Conservation (phyloP, 2,888 invertebrate genomes). For the Uloborus plumipes region DNA sequence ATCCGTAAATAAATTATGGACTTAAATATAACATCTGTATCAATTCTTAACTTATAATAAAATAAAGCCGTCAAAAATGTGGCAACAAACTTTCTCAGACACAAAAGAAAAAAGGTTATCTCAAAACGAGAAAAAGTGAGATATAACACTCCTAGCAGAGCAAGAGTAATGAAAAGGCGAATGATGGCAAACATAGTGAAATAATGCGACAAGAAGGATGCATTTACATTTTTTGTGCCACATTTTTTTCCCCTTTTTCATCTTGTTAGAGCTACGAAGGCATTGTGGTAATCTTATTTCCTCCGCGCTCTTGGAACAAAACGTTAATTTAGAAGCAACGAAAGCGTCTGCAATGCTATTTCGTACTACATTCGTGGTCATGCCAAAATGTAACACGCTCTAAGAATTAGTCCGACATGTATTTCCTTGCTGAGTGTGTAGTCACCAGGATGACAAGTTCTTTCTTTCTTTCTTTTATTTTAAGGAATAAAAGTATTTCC, state of each 20-base stretch:
- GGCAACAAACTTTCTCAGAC: background rate
- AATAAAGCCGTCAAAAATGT: too few relatives aligned
- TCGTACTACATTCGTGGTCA: too few relatives aligned
- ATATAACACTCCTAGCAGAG: background rate
- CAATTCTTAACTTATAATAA: too few relatives aligned
- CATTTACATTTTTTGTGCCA: slow-evolving; percentile 40
- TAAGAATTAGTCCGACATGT: too few relatives aligned
- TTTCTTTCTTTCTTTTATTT: too few relatives aligned
- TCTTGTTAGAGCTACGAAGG: slow-evolving; percentile 37
- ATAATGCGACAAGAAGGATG: slow-evolving; percentile 38
- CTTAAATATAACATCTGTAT: too few relatives aligned
- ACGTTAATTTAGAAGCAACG: slow-evolving; percentile 41
- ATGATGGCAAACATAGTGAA: slow-evolving; percentile 43
- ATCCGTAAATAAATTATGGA: too few relatives aligned
- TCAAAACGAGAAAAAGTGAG: background rate
- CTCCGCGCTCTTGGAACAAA: slow-evolving; percentile 42
- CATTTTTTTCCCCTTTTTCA: slow-evolving; percentile 29
- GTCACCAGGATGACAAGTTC: too few relatives aligned
- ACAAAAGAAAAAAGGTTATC: background rate
- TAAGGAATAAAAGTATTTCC: too few relatives aligned
- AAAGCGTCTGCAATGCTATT: slow-evolving; percentile 25
- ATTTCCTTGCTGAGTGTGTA: too few relatives aligned
- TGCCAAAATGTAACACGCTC: too few relatives aligned
- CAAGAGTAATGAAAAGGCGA: slow-evolving; percentile 37
- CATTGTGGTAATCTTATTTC: slow-evolving; percentile 38